Percentiles rank a stretch among this genome's conserved stretches.
phyloP scores from a whole-genome alignment of 2,888 invertebrate genomes.

The Iphiclides podalirius region DNA sequence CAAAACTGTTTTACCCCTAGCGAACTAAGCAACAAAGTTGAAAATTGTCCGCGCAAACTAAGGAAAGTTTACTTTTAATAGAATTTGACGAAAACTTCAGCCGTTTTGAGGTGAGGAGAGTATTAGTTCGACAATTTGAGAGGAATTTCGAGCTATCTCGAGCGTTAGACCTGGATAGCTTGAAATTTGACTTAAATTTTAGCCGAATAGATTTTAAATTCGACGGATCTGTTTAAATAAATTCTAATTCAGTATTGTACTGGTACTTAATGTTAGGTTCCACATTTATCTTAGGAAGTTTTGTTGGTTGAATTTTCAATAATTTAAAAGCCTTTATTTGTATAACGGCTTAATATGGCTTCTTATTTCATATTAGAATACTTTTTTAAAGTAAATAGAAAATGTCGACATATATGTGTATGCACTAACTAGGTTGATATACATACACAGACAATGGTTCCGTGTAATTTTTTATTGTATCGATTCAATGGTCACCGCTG shows the following conservation, averaged over 20 bases:
- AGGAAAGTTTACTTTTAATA: conserved; percentile 40
- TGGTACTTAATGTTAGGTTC: conserved; percentile 41
- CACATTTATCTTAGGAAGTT: conserved; percentile 14
- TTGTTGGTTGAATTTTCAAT: not conserved
- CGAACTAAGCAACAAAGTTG: conserved; percentile 34
- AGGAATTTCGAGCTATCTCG: conserved; percentile 61
- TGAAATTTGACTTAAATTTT: conserved; percentile 33
- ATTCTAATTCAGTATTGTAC: conserved; percentile 43
- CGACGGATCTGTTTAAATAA: conserved; percentile 34
- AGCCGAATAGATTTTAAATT: conserved; percentile 32
- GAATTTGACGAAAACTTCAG: conserved; percentile 49
- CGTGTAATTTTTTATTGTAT: too few relatives aligned
- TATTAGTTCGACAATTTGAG: conserved; percentile 73
- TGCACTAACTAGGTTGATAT: too few relatives aligned
- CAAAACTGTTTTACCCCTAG: conserved; percentile 35
- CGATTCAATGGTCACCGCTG: too few relatives aligned
- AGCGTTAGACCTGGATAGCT: conserved; percentile 33
- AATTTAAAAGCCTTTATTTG: too few relatives aligned
- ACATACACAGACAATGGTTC: too few relatives aligned
- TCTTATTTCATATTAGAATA: too few relatives aligned
- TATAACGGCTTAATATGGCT: too few relatives aligned
- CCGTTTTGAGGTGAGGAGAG: conserved; percentile 71
- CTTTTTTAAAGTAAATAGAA: too few relatives aligned
- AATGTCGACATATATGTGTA: too few relatives aligned
- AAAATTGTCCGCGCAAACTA: conserved; percentile 34